These are phyloP conservation scores for Cnemophilus loriae DNA, from an alignment of 2,113 vertebrate species.

Conservation along the genomic window DNA sequence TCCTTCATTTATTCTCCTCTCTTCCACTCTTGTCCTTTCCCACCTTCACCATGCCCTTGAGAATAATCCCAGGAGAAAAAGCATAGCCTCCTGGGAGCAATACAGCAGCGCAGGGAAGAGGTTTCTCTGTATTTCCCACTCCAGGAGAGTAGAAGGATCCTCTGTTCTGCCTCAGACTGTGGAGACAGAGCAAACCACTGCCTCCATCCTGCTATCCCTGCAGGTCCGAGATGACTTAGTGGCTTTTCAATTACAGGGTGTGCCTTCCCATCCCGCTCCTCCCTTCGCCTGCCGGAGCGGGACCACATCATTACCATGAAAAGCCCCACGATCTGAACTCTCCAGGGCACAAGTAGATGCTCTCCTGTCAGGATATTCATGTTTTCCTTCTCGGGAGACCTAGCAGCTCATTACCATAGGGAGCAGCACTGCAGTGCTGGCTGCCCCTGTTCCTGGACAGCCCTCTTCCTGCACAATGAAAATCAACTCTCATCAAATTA, in stretches of 20 bases:
- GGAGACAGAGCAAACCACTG: not conserved
- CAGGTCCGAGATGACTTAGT: not conserved
- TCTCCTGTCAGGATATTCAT: slow-evolving; percentile 26
- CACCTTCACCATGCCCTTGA: not conserved
- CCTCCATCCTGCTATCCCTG: slow-evolving; percentile 26
- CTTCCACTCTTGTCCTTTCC: not conserved
- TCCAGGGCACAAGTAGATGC: not conserved
- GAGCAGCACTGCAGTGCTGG: not conserved
- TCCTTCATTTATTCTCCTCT: not conserved
- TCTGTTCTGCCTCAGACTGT: not conserved
- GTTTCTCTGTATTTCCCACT: not conserved
- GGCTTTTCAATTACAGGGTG: slow-evolving; percentile 39
- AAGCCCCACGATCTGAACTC: not conserved
- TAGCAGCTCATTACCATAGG: not conserved
- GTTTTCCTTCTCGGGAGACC: not conserved
- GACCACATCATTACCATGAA: slow-evolving; percentile 1
- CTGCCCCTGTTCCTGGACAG: not conserved
- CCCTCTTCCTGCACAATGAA: not conserved
- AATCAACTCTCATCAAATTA: not conserved
- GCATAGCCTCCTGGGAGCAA: not conserved
- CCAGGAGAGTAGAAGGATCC: not conserved
- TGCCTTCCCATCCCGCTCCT: not conserved
- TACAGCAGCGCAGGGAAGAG: rapidly evolving
- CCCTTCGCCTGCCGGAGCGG: not conserved
- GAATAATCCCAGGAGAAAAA: not conserved